A percentile compares a stretch with the other conserved stretches of the same genome.
phyloP scores from a whole-genome alignment of 1,140 invertebrate species.

The Pogonomyrmex californicus region DNA sequence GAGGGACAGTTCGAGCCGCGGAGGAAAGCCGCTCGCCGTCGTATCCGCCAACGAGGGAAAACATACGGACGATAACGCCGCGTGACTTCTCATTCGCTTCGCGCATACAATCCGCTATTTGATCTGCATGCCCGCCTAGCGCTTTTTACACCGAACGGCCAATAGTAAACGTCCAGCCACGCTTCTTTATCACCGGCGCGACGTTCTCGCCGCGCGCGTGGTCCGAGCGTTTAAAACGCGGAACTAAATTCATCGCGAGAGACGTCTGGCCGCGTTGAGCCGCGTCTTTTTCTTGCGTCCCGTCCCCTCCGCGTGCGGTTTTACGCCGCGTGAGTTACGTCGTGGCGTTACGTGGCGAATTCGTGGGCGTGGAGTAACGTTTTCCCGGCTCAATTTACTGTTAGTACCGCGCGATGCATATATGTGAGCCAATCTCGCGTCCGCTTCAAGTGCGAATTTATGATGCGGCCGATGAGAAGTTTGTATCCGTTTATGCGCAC shows the following conservation, averaged over 20 bases:
- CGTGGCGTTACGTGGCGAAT: conserved; percentile 66
- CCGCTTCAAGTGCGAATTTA: conserved; percentile 72
- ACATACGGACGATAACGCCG: conserved; percentile 39
- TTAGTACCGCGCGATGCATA: conserved; percentile 69
- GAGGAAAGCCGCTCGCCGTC: background rate
- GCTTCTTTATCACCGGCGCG: conserved; percentile 37
- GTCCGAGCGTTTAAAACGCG: conserved; percentile 54
- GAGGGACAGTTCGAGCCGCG: background rate
- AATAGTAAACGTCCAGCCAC: conserved; percentile 57
- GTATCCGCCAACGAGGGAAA: conserved; percentile 3
- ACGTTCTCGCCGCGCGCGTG: background rate
- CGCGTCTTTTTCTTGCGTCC: background rate
- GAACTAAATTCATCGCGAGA: conserved; percentile 46
- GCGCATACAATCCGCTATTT: conserved; percentile 35
- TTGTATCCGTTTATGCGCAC: conserved; percentile 73
- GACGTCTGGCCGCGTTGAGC: background rate
- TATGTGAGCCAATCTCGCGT: conserved; percentile 16
- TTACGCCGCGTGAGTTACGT: conserved; percentile 69
- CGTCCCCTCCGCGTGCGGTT: conserved; percentile 3
- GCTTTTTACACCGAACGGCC: conserved; percentile 17
- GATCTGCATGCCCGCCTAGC: conserved; percentile 37
- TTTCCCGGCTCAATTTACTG: conserved; percentile 80
- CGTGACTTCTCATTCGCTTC: conserved; percentile 48
- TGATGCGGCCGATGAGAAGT: conserved; percentile 66
- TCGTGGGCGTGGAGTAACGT: conserved; percentile 83